phyloP scores from a whole-genome alignment of 2,113 vertebrate genomes.

The Chionis minor region DNA sequence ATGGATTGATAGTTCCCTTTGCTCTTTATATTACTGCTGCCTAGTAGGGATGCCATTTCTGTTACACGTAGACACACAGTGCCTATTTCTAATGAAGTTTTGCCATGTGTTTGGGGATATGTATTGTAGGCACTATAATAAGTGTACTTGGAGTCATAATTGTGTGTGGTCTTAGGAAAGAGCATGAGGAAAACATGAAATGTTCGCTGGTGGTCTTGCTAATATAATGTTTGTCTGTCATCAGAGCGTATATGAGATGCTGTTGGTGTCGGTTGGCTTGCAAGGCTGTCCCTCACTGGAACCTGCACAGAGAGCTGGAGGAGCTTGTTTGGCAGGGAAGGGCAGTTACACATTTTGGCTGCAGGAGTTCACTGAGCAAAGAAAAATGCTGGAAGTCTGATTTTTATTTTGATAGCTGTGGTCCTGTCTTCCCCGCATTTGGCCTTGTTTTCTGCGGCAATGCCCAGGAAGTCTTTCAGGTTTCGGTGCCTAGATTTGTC shows the following conservation, averaged over 20 bases:
- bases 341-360: neutral
- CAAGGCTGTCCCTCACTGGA: neutral
- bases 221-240: neutral
- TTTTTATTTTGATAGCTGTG: neutral
- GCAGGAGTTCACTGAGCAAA: neutral
- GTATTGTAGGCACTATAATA: neutral
- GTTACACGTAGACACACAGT: rapidly evolving
- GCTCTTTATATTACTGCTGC: neutral
- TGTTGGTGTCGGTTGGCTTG: neutral
- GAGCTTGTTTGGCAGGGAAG: neutral
- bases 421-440: neutral
- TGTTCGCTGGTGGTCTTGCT: neutral
- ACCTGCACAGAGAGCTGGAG: neutral
- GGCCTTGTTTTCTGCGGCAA: neutral
- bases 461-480: neutral
- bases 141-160: neutral
- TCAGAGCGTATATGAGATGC: neutral
- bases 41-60: neutral
- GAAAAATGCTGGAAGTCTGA: neutral
- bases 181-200: neutral
- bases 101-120: neutral
- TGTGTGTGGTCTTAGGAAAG: neutral
- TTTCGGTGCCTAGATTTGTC: neutral
- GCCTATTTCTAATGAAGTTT: neutral
- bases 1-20: neutral